These are phyloP conservation scores for Callithrix jacchus DNA, from an alignment of 2,113 vertebrate genomes.

Conservation along the genomic window DNA sequence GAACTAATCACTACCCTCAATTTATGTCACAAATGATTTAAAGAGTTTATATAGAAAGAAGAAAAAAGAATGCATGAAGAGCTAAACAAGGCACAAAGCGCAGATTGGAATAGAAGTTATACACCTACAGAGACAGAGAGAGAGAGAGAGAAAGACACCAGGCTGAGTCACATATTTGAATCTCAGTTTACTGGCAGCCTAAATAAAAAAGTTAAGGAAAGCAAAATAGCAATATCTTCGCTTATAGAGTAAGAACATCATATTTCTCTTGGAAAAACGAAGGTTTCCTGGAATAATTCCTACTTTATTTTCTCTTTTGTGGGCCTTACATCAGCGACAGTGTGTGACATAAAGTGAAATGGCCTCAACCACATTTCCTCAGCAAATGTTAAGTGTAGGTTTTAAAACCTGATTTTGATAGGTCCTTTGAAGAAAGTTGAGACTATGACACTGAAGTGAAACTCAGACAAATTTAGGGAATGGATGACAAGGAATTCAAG, in stretches of 20 bases:
- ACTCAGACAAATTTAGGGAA: neutral
- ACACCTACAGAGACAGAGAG: neutral
- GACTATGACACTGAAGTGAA: neutral
- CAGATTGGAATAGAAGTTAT: neutral
- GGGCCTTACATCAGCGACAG: neutral
- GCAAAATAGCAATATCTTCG: neutral
- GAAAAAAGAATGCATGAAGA: neutral
- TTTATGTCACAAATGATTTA: neutral
- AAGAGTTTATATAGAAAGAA: neutral
- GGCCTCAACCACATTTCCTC: neutral
- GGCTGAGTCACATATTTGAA: neutral
- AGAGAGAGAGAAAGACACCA: neutral
- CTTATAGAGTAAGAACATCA: neutral
- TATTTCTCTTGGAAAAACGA: neutral
- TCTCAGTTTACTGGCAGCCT: neutral
- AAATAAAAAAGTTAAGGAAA: neutral
- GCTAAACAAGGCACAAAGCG: neutral
- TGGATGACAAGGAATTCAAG: neutral
- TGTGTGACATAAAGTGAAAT: neutral
- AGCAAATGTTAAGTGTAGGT: neutral
- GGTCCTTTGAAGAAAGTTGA: neutral
- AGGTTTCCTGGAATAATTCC: neutral
- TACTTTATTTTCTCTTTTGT: neutral
- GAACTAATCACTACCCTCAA: neutral
- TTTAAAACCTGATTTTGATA: neutral